Conservation (phyloP, 1,140 invertebrate genomes). For the Aricia agestis region DNA sequence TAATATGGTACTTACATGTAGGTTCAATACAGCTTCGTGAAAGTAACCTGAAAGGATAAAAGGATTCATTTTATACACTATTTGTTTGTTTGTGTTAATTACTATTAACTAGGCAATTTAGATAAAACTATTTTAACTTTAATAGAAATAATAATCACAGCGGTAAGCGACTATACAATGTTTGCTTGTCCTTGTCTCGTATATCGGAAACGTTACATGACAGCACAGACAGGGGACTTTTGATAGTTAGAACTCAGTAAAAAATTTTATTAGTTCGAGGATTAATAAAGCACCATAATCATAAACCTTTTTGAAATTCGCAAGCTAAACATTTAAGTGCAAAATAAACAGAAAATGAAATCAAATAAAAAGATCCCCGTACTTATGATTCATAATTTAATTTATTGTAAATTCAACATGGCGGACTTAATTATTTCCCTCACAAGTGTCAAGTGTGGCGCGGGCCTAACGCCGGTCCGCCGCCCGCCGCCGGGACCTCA, state of each 20-base stretch:
- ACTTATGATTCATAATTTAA: not conserved
- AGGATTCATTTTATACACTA: not conserved
- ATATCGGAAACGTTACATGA: too few relatives aligned
- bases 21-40: not conserved
- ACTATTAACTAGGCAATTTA: too few relatives aligned
- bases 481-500: slow-evolving; percentile 27
- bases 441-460: slow-evolving; percentile 19
- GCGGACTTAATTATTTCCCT: slow-evolving; percentile 32
- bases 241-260: too few relatives aligned
- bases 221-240: too few relatives aligned
- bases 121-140: too few relatives aligned
- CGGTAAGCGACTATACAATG: too few relatives aligned
- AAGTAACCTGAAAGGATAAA: not conserved
- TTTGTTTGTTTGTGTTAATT: too few relatives aligned
- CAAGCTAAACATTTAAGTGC: not conserved
- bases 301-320: too few relatives aligned
- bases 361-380: not conserved
- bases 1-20: not conserved
- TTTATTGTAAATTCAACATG: slow-evolving; percentile 5
- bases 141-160: too few relatives aligned
- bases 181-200: too few relatives aligned
- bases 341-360: not conserved
- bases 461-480: not conserved
- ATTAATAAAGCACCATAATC: too few relatives aligned
- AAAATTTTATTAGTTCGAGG: too few relatives aligned